Conservation (phyloP, 2,797 vertebrate genomes). For the Clarias pachynema region DNA sequence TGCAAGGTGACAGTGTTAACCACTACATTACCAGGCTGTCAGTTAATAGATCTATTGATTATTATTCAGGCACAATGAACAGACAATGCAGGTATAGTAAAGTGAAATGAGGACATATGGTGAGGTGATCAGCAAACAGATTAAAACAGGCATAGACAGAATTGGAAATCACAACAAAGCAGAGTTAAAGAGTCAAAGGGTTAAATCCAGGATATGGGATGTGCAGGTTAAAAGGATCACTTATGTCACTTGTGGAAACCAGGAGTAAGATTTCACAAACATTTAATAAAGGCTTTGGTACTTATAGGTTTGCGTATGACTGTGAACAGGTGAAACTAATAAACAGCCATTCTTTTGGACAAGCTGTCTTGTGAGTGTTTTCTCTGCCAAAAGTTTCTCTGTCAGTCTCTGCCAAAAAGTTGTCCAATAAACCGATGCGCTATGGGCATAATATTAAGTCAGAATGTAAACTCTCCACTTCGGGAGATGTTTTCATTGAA, state of each 20-base stretch:
- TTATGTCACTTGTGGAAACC: background rate
- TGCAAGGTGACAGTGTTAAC: too few relatives aligned
- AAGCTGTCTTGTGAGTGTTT: background rate
- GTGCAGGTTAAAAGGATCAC: background rate
- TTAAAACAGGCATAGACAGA: background rate
- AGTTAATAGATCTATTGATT: background rate
- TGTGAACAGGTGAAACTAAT: background rate
- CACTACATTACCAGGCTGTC: too few relatives aligned
- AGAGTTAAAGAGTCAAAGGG: background rate
- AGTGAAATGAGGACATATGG: background rate
- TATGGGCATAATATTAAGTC: background rate
- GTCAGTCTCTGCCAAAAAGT: background rate
- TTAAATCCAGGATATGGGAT: background rate
- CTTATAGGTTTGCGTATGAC: background rate
- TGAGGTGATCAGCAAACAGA: background rate
- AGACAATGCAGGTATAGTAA: background rate
- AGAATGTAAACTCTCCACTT: background rate
- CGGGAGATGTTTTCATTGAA: background rate
- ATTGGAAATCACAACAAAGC: background rate
- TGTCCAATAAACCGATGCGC: too few relatives aligned
- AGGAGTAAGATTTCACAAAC: background rate
- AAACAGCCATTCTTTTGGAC: background rate
- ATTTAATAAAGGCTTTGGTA: background rate
- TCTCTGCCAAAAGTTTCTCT: background rate
- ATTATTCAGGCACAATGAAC: background rate